Percentiles rank a stretch among this genome's conserved stretches.
phyloP scores from a whole-genome alignment of 1,140 invertebrate species.

The Camponotus vicinus region DNA sequence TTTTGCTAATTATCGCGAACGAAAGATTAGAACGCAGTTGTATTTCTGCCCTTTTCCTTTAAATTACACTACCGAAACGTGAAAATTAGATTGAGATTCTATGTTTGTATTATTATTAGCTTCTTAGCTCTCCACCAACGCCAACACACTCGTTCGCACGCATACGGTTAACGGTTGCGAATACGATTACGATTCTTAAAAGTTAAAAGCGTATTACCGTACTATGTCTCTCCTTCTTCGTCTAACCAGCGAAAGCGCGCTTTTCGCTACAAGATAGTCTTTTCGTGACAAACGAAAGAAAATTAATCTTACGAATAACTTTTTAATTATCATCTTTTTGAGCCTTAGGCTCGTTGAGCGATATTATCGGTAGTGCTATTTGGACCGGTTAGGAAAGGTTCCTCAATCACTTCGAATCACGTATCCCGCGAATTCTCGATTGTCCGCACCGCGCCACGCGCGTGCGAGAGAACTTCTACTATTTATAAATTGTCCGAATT shows the following conservation, averaged over 20 bases:
- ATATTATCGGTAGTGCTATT: not conserved
- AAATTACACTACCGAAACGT: constrained; percentile 1
- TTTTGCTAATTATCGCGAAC: constrained; percentile 18
- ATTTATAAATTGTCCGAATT: constrained; percentile 84
- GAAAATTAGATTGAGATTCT: not conserved
- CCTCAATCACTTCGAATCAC: not conserved
- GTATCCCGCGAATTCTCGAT: constrained; percentile 70
- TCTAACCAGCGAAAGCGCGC: too few species aligned
- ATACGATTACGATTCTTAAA: too few species aligned
- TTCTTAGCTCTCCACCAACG: not conserved
- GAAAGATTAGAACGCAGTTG: too few species aligned
- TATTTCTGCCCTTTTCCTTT: not conserved
- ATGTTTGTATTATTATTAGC: not conserved
- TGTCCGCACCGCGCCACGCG: constrained; percentile 66
- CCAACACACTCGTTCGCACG: not conserved
- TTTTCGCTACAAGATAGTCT: too few species aligned
- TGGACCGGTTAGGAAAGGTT: not conserved
- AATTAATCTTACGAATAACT: not conserved
- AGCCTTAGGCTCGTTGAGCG: not conserved
- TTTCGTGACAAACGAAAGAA: not conserved
- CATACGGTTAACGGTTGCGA: not conserved
- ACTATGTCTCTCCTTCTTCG: not conserved
- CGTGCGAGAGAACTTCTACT: constrained; percentile 76
- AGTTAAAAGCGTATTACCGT: too few species aligned
- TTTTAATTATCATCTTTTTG: constrained; percentile 1